Conservation (phyloP, 2,888 invertebrate species). For the Dolichomitus sp. region DNA sequence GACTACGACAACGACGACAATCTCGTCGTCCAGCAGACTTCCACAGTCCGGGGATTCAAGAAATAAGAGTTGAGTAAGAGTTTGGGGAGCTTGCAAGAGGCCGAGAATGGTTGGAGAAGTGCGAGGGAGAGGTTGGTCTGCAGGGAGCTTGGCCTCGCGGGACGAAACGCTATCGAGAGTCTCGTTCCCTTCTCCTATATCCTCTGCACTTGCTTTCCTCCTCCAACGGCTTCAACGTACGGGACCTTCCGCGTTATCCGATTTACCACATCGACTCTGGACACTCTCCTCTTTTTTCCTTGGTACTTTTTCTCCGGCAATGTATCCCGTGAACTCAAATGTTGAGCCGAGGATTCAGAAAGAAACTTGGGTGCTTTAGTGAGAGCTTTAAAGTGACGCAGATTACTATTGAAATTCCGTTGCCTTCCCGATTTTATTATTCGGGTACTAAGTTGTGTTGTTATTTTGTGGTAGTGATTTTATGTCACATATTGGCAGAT, state of each 20-base stretch:
- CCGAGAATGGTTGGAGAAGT: not conserved
- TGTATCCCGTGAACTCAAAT: conserved; percentile 40
- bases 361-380: not conserved
- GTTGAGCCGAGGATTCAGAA: not conserved
- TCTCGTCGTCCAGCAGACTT: conserved; percentile 62
- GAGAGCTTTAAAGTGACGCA: not conserved
- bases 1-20: conserved; percentile 60
- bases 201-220: conserved; percentile 50
- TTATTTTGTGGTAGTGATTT: not conserved
- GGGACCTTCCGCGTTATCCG: conserved; percentile 58
- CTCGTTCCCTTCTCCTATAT: conserved; percentile 42
- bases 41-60: conserved; percentile 54
- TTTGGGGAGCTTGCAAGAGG: conserved; percentile 36
- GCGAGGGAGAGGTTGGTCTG: conserved; percentile 40
- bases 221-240: conserved; percentile 43
- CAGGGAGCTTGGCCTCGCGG: conserved; percentile 46
- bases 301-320: conserved; percentile 36
- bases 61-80: conserved; percentile 63
- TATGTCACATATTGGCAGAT: not conserved
- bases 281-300: conserved; percentile 40
- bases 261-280: conserved; percentile 58
- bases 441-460: not conserved
- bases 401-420: not conserved
- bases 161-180: conserved; percentile 65
- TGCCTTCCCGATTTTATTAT: not conserved